Evolutionary conservation across 2,888 invertebrate genomes (phyloP), one percentile per base, ranked within the genome.

Genomic region (Rhamphomyia laevipes): DNA sequence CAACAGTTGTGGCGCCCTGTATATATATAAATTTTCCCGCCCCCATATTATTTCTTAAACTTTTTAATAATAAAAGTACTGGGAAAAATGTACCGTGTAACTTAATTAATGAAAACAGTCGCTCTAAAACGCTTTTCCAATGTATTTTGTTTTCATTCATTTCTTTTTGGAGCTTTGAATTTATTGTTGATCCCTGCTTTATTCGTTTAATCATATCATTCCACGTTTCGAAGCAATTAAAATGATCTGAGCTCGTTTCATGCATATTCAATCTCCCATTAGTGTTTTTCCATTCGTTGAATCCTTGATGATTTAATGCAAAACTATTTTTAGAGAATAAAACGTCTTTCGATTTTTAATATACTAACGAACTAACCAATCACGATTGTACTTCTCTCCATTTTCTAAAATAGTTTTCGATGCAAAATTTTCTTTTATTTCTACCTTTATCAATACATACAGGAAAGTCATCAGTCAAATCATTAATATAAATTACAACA

Each of bases 151-250:
- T 38, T 38, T 38, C 15, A 38, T 38, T 38, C 38, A 38, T 38
- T 38, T 38, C 15, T 38, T 38, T 38, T 38, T 38, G 38, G 38
- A 38, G 38, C 15, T 3, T 38, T 38, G 38, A 38, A 38, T 38
- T 38, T 38, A 38, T 38, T 38, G 38, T 38, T 38, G 16, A 38
- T 38, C 38, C 38, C 3, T 38, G 38, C 15, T 38, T 38, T 38
- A 38, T 38, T 38, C 38, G 38, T 38, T 38, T 38, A 38, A 38
- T 38, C 38, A 38, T 38, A 38, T 38, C 38, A 38, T 38, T 38
- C 38, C 35, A 35, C 35, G 35, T 35, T 35, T 35, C 35, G 35
- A 35, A 35, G 35, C 35, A 35, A 35, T 35, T 35, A 35, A 35
- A 35, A 35, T 35, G 35, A 35, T 35, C 35, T 35, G 35, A 38